These are phyloP conservation scores for Porites evermanni DNA, from an alignment of 92 coral and sea anemone genomes.

Conservation along the genomic window DNA sequence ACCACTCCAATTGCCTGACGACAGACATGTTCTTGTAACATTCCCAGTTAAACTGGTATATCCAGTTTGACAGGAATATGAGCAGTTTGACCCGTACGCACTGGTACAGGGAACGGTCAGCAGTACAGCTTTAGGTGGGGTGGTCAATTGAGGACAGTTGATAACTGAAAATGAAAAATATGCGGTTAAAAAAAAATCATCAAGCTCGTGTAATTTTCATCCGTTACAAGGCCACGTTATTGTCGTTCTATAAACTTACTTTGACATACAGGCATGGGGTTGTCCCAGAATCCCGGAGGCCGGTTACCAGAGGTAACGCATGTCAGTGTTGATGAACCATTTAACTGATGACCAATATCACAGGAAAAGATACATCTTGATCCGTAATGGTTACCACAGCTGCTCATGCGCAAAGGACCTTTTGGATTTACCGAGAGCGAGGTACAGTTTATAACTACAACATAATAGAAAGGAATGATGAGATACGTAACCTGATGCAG, in stretches of 20 bases:
- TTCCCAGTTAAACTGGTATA: constrained; percentile 5
- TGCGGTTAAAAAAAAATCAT: too few relatives aligned
- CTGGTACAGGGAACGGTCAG: neutral
- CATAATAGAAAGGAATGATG: neutral
- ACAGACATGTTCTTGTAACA: constrained; percentile 28
- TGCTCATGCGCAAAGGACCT: constrained; percentile 32
- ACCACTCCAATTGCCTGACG: constrained; percentile 45
- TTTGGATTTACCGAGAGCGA: neutral
- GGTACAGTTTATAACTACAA: constrained; percentile 29
- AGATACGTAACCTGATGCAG: too few relatives aligned
- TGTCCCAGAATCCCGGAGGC: neutral
- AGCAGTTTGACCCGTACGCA: neutral
- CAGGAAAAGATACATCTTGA: constrained; percentile 1
- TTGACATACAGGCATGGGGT: neutral
- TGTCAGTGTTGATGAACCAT: neutral
- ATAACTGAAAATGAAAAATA: neutral
- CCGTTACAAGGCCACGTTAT: too few relatives aligned
- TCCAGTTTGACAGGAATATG: neutral
- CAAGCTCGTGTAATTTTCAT: too few relatives aligned
- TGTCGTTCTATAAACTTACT: neutral
- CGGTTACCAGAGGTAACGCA: constrained; percentile 6
- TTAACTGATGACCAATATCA: neutral
- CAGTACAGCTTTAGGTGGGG: neutral
- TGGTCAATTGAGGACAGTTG: neutral
- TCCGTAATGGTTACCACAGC: constrained; percentile 22